Evolutionary conservation across 2,113 vertebrate species (phyloP).

Genomic region (Cygnus buccinator): DNA sequence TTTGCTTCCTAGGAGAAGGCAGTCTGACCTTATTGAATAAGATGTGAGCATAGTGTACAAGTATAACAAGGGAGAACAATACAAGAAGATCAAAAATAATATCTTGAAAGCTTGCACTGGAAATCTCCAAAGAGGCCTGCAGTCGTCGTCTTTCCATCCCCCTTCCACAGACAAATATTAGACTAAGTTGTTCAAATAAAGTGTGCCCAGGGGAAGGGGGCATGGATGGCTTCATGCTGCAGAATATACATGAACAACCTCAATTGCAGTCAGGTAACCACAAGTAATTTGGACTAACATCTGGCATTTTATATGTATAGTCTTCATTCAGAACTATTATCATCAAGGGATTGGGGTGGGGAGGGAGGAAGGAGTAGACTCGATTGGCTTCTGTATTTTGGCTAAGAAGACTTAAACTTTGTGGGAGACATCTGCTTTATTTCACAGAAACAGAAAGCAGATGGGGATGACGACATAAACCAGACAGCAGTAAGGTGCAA

Average conservation of each 20-base stretch:
- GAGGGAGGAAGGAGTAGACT: not conserved
- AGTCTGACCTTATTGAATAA: not conserved
- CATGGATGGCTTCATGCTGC: not conserved
- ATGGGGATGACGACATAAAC: constrained; percentile 13
- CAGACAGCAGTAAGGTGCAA: not conserved
- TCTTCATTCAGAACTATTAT: not conserved
- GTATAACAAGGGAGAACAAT: not conserved
- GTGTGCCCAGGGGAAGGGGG: not conserved
- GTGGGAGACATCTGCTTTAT: constrained; percentile 16
- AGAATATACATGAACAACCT: not conserved
- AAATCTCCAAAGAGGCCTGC: not conserved
- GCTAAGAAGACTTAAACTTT: not conserved
- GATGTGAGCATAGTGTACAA: not conserved
- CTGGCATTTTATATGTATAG: not conserved
- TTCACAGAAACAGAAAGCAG: constrained; percentile 44
- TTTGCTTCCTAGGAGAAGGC: not conserved
- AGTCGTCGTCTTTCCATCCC: not conserved
- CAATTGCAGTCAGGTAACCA: not conserved
- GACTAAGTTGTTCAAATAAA: not conserved
- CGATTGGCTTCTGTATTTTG: constrained; percentile 50
- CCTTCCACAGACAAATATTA: not conserved
- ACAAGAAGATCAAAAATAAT: not conserved
- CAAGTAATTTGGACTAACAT: not conserved
- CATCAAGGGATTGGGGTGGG: not conserved
- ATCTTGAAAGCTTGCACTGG: not conserved